Conservation (phyloP, 2,113 vertebrate genomes). For the Dendrocopos noguchii region DNA sequence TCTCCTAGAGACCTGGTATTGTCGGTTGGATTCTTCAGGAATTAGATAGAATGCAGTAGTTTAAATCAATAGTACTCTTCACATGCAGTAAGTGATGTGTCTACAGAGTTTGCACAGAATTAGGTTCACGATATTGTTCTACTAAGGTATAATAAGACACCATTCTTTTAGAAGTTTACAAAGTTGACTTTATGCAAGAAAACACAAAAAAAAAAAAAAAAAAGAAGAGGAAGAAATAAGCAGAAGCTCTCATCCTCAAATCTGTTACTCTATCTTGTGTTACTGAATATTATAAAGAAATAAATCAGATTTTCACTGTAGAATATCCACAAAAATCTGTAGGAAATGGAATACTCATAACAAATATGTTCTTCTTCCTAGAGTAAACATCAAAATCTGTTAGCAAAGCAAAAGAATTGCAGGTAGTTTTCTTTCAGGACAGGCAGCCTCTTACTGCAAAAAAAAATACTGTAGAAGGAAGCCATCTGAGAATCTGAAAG, state of each 20-base stretch:
- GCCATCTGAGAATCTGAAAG: not conserved
- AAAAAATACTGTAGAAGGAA: not conserved
- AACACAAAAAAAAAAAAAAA: not conserved
- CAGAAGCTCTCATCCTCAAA: not conserved
- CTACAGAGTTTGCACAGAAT: not conserved
- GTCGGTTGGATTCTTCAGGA: not conserved
- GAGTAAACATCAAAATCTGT: not conserved
- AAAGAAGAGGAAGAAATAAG: not conserved
- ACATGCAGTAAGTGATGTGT: not conserved
- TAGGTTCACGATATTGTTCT: not conserved
- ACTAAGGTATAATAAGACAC: not conserved
- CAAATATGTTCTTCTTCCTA: not conserved
- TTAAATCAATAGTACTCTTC: not conserved
- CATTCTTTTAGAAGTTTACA: not conserved
- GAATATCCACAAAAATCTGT: not conserved
- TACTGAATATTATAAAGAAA: conserved; percentile 47
- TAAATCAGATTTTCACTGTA: conserved; percentile 17
- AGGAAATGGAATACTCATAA: conserved; percentile 17
- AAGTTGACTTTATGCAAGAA: not conserved
- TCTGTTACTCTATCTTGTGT: conserved; percentile 1
- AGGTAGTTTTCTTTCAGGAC: not conserved
- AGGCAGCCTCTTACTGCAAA: not conserved
- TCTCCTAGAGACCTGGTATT: not conserved
- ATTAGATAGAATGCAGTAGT: not conserved
- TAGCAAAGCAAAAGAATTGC: conserved; percentile 7